Conservation (phyloP, 2,113 vertebrate species). For the Syngnathoides biaculeatus region DNA sequence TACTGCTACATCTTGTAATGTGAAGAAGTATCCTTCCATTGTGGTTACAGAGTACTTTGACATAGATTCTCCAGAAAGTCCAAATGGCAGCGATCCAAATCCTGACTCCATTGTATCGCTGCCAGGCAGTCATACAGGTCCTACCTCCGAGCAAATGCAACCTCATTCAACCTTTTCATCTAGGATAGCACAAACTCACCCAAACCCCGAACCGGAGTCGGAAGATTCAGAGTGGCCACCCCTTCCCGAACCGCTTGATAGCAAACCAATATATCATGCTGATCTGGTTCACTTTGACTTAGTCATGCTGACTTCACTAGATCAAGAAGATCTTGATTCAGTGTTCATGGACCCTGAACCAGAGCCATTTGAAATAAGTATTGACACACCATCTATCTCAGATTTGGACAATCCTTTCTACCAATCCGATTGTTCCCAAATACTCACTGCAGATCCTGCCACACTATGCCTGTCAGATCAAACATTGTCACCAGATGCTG, state of each 20-base stretch:
- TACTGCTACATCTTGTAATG: constrained; percentile 6
- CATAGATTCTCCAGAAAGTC: constrained; percentile 40
- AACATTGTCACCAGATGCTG: constrained; percentile 30
- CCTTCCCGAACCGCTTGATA: constrained; percentile 67
- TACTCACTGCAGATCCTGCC: constrained; percentile 20
- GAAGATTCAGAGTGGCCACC: constrained; percentile 67
- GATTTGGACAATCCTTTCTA: constrained; percentile 43
- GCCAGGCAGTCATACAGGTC: constrained; percentile 33
- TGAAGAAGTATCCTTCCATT: constrained; percentile 51
- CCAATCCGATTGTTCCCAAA: constrained; percentile 40
- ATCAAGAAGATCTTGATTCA: constrained; percentile 71
- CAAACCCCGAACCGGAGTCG: constrained; percentile 37
- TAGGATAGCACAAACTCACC: constrained; percentile 28
- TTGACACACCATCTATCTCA: constrained; percentile 45
- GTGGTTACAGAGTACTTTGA: constrained; percentile 63
- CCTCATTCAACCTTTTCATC: constrained; percentile 21
- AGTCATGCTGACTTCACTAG: constrained; percentile 69
- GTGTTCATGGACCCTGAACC: constrained; percentile 71
- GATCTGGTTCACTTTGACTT: constrained; percentile 72
- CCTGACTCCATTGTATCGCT: constrained; percentile 46
- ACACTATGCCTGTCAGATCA: constrained; percentile 14
- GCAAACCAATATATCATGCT: constrained; percentile 55
- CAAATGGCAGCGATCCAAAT: constrained; percentile 40
- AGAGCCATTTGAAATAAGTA: constrained; percentile 54
- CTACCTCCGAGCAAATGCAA: constrained; percentile 23